phyloP scores from a whole-genome alignment of 2,113 vertebrate species.

The Forbesichthys agassizii region DNA sequence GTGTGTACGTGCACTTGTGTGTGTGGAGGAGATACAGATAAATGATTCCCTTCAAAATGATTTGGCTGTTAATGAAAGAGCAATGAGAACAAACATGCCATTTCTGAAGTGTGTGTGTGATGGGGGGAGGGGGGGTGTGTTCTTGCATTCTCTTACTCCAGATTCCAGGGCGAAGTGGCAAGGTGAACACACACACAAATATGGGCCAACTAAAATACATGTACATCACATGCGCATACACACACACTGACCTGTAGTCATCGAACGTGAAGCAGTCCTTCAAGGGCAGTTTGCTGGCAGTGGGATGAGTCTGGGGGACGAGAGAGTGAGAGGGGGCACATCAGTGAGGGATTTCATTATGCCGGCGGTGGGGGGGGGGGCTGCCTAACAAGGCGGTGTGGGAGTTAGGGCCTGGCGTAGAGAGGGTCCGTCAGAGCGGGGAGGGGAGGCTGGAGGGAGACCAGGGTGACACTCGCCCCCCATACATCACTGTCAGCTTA shows the following conservation, averaged over 20 bases:
- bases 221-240: background rate
- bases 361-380: conserved; percentile 57
- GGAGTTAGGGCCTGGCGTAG: conserved; percentile 76
- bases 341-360: conserved; percentile 90
- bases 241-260: conserved; percentile 94
- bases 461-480: conserved; percentile 84
- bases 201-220: too few relatives aligned
- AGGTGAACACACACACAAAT: conserved; percentile 1
- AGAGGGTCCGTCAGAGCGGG: conserved; percentile 77
- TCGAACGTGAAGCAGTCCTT: conserved; percentile 98
- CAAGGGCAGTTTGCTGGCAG: conserved; percentile 93
- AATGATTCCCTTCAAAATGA: conserved; percentile 66
- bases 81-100: conserved; percentile 47
- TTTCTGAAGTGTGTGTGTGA: background rate
- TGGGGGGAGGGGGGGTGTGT: background rate
- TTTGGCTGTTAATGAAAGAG: conserved; percentile 60
- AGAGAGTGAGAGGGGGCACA: conserved; percentile 58
- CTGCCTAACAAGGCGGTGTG: conserved; percentile 89
- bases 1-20: background rate
- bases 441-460: conserved; percentile 71
- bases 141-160: conserved; percentile 15
- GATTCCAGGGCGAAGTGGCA: conserved; percentile 16
- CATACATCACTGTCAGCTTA: conserved; percentile 98
- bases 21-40: conserved; percentile 29
- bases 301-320: conserved; percentile 90